Percentiles rank a stretch among this genome's conserved stretches.
Conservation (phyloP, 1,140 invertebrate species). For the Chrysopa pallens region DNA sequence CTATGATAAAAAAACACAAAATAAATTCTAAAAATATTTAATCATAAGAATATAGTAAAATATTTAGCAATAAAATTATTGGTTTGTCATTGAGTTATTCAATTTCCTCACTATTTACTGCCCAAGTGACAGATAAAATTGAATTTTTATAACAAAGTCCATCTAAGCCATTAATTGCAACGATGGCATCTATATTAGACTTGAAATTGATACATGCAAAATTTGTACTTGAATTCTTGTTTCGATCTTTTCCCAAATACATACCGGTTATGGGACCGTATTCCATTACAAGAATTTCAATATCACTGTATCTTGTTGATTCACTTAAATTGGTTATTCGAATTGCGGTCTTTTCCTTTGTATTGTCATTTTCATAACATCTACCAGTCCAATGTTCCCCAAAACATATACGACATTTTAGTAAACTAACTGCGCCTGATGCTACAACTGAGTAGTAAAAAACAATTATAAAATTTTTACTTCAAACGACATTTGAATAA, state of each 20-base stretch:
- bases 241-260: conserved; percentile 74
- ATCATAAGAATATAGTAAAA: too few relatives aligned
- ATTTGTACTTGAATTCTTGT: conserved; percentile 66
- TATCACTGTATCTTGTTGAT: conserved; percentile 83
- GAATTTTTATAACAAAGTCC: conserved; percentile 97
- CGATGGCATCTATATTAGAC: conserved; percentile 70
- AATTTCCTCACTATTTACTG: too few relatives aligned
- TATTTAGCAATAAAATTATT: too few relatives aligned
- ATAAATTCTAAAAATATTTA: too few relatives aligned
- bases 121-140: conserved; percentile 97
- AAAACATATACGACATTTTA: conserved; percentile 88
- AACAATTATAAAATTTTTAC: too few relatives aligned
- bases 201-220: conserved; percentile 97
- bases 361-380: conserved; percentile 89
- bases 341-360: conserved; percentile 76
- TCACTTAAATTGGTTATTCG: conserved; percentile 95
- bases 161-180: conserved; percentile 77
- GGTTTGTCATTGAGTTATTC: too few relatives aligned
- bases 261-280: conserved; percentile 81
- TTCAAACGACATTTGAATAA: too few relatives aligned
- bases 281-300: conserved; percentile 86
- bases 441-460: too few relatives aligned
- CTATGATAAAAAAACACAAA: too few relatives aligned
- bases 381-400: conserved; percentile 96
- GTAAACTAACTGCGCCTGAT: conserved; percentile 53